Base-by-base conservation (phyloP, 2,797 vertebrate genomes). In the Okamejei kenojei region DNA sequence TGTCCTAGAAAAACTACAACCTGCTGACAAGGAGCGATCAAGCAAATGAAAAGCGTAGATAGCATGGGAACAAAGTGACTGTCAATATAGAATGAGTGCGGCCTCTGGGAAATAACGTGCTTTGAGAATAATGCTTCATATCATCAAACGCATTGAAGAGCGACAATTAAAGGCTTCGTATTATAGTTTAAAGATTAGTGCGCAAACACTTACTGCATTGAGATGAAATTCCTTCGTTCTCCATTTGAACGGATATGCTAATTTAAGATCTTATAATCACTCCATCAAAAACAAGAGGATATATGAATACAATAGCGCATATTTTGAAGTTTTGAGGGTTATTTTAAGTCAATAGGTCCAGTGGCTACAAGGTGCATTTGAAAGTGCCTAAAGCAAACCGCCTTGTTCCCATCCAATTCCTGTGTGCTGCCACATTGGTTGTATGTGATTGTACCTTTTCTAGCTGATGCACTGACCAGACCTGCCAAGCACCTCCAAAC, bases 201-300 rank as follows among this genome's bases (percentile, higher is more conserved):
- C 7, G 32, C 77, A 78, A 78, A 78, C 61, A 88, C 63, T 88
- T 88, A 88, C 35, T 65, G 84, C 17, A 88, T 88, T 88, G 61
- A 88, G n/a, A 68, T 88, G 84, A 68, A 68, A 35, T 88, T 68
- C n/a, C 32, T 88, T 35, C 21, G 61, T 68, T 68, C 63, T 29
- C 17, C 2, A 84, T 84, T 84, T 84, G 29, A 68, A 68, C 29
- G 19, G 84, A 65, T 88, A 15, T 35, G 13, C 35, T 88, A 61
- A 88, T 19, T 35, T 88, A 68, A 88, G 35, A 88, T 68, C 63
- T 68, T 68, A 68, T 68, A 63, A 88, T 68, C 10, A 26, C 32
- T 68, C 61, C n/a, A 88, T 88, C 19, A 84, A 84, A 88, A 23
- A 68, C 9, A 68, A n/a, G 61, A 8, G 17, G n/a, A 35, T 19